Conservation (phyloP, 2,888 invertebrate genomes). For the Sinopyrophorus schimmeli region DNA sequence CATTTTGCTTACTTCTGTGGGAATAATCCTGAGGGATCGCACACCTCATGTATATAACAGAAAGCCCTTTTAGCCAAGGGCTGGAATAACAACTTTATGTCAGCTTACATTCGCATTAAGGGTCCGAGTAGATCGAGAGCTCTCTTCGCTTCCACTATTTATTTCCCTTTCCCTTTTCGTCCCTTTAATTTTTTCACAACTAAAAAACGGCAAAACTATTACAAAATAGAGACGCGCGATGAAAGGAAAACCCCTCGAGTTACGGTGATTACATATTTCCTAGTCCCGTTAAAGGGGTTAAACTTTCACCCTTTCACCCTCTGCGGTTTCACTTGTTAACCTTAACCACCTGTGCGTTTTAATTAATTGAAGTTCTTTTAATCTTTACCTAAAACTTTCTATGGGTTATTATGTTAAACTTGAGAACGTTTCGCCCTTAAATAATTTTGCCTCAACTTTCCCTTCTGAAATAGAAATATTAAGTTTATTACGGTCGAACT, state of each 20-base stretch:
- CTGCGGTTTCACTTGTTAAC: constrained; percentile 17
- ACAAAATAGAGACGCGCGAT: no score
- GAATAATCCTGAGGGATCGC: constrained; percentile 25
- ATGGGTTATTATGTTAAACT: not conserved
- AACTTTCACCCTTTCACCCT: constrained; percentile 16
- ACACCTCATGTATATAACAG: constrained; percentile 32
- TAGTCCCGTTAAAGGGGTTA: constrained; percentile 7
- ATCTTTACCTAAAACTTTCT: constrained; percentile 7
- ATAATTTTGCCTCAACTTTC: no score
- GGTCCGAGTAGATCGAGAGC: constrained; percentile 22
- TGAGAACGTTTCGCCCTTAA: no score
- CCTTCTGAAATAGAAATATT: no score
- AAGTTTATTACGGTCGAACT: no score
- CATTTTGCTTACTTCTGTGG: constrained; percentile 24
- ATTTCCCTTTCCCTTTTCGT: constrained; percentile 16
- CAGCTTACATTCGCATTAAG: constrained; percentile 33
- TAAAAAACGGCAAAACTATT: no score
- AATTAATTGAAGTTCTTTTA: constrained; percentile 12
- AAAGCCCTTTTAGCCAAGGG: constrained; percentile 34
- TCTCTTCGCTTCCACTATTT: constrained; percentile 20
- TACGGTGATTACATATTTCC: constrained; percentile 14
- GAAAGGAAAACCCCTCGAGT: constrained; percentile 4
- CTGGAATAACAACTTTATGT: constrained; percentile 37
- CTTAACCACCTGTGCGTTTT: constrained; percentile 20
- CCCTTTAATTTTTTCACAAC: no score